Percentiles rank a stretch among this genome's conserved stretches.
Conservation (phyloP, 2,888 invertebrate species). For the Tetanocera ferruginea region DNA sequence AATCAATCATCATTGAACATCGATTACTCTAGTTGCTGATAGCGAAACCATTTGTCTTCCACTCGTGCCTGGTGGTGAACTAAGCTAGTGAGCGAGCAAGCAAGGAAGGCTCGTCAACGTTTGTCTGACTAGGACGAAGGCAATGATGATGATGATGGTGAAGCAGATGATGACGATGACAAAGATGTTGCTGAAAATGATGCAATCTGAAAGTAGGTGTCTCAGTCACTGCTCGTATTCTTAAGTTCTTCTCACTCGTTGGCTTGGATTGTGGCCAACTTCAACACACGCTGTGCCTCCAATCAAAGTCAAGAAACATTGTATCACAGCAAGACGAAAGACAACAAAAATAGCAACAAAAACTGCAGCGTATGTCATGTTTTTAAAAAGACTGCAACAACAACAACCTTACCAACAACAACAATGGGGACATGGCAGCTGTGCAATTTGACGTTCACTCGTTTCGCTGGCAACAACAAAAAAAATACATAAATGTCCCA, state of each 20-base stretch:
- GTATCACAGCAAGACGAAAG: constrained; percentile 21
- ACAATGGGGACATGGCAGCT: constrained; percentile 50
- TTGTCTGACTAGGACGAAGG: neutral
- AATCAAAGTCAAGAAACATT: constrained; percentile 20
- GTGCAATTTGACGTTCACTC: constrained; percentile 46
- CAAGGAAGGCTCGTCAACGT: neutral
- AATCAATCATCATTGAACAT: constrained; percentile 63
- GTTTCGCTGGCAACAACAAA: constrained; percentile 35
- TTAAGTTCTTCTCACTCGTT: neutral
- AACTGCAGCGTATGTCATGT: constrained; percentile 20
- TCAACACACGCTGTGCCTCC: constrained; percentile 17
- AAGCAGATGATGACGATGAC: neutral
- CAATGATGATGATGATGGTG: neutral
- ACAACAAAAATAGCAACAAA: constrained; percentile 26
- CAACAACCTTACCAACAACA: constrained; percentile 33
- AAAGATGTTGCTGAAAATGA: neutral
- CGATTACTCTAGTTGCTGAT: constrained; percentile 60
- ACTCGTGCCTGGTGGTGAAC: neutral
- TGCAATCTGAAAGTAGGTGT: neutral
- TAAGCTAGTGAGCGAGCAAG: neutral
- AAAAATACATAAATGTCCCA: neutral
- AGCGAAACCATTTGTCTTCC: constrained; percentile 55
- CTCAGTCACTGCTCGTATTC: neutral
- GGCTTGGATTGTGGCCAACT: constrained; percentile 13
- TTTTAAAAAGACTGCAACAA: constrained; percentile 10